Evolutionary conservation across 2,797 vertebrate species (phyloP).

Genomic region (Sebastiscus tertius): DNA sequence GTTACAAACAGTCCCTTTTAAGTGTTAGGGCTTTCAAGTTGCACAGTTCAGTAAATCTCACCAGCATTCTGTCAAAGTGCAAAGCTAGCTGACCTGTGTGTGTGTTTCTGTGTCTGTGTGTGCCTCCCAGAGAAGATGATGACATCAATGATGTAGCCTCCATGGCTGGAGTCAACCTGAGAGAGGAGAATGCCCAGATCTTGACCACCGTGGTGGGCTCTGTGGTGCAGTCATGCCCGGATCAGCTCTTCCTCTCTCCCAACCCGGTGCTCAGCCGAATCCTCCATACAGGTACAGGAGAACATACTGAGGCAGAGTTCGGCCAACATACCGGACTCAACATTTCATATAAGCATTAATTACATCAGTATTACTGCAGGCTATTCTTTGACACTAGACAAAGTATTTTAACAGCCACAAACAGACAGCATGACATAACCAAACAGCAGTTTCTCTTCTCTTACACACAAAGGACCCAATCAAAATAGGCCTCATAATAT

Average conservation of each 20-base stretch:
- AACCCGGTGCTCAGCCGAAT: slow-evolving; percentile 83
- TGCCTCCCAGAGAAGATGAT: slow-evolving; percentile 84
- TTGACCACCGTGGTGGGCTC: slow-evolving; percentile 85
- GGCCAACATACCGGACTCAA: background rate
- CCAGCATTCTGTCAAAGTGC: background rate
- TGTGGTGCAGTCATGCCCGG: slow-evolving; percentile 88
- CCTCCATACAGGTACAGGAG: slow-evolving; percentile 85
- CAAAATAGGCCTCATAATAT: background rate
- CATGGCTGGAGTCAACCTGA: slow-evolving; percentile 90
- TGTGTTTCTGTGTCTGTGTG: background rate
- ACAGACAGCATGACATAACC: background rate
- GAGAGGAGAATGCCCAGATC: slow-evolving; percentile 88
- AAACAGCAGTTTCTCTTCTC: background rate
- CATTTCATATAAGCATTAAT: background rate
- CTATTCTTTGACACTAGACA: background rate
- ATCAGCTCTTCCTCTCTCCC: slow-evolving; percentile 88
- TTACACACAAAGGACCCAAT: background rate
- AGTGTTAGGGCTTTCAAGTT: background rate
- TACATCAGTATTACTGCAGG: background rate
- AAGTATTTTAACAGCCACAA: background rate
- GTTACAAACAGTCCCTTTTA: too few relatives aligned
- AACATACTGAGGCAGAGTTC: background rate
- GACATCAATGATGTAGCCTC: slow-evolving; percentile 90
- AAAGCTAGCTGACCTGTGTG: background rate
- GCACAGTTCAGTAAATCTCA: background rate